Evolutionary conservation across 2,113 vertebrate genomes (phyloP), one percentile per base, ranked within the genome.

Genomic region (Gnathonemus longibarbis): DNA sequence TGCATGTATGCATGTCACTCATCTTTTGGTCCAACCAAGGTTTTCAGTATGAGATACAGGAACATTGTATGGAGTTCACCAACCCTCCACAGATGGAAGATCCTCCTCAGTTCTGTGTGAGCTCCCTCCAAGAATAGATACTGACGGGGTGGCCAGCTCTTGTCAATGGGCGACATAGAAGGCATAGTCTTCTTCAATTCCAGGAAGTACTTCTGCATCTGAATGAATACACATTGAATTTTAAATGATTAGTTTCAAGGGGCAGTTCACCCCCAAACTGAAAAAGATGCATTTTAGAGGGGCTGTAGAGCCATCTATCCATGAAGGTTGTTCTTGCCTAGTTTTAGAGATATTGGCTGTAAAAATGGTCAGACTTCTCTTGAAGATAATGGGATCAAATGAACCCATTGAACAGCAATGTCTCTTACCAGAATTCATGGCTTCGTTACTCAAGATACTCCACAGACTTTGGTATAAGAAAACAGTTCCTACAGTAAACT

Each of bases 81-180:
- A 8, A 99, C 98, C 97, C 98, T 97, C 98, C 98, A 99, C 92
- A 97, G 94, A 91, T 99, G 98, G 95, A 99, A 99, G 94, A 98
- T 97, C 91, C 96, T 97, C 91, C 96, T 95, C 48, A 99, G 96
- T 62, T 98, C 97, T 70, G 95, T 95, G 93, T 99, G 97, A 88
- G 96, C 96, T 35, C 95, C 94, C 85, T 98, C 98, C 95, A 99
- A 94, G 94, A 99, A 99, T 31, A 95, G 91, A 94, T 98, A 98
- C 62, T 97, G 97, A 92, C 97, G 96, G 0, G 94, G 92, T 2
- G 98, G 97, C 98, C 98, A 99, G 91, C 95, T 99, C 93, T 96
- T 97, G 93, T 99, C 97, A 90, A 98, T 91, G n/a, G 98, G 98
- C 1, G 98, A 99, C 95, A 98, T 96, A 92, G 98, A 97, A 90